phyloP scores from a whole-genome alignment of 2,888 invertebrate species.

The Mylabris sibirica region DNA sequence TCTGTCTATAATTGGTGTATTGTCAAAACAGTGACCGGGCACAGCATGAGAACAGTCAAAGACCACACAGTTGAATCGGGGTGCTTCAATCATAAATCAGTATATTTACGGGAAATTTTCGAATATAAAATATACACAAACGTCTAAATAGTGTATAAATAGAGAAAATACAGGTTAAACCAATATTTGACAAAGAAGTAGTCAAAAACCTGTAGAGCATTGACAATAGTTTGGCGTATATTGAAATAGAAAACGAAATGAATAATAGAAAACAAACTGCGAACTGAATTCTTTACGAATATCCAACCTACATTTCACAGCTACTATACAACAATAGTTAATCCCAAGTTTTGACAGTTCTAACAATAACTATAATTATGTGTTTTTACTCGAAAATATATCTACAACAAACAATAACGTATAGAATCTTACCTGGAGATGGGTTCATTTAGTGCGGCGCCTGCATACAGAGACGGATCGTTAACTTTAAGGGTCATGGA shows the following conservation, averaged over 20 bases:
- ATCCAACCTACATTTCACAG: constrained; percentile 49
- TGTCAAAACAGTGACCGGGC: constrained; percentile 59
- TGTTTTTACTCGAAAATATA: constrained; percentile 54
- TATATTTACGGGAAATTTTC: background rate
- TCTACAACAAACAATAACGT: constrained; percentile 56
- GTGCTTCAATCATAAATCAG: constrained; percentile 15
- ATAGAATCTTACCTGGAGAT: constrained; percentile 47
- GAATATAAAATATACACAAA: background rate
- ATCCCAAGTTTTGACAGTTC: constrained; percentile 60
- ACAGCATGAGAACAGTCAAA: constrained; percentile 43
- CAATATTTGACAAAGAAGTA: constrained; percentile 51
- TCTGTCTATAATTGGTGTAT: constrained; percentile 59
- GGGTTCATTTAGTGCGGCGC: constrained; percentile 41
- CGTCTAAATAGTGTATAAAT: constrained; percentile 42
- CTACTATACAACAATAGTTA: constrained; percentile 52
- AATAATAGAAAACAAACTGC: constrained; percentile 31
- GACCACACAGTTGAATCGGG: constrained; percentile 25
- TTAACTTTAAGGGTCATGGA: too few relatives aligned
- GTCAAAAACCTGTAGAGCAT: constrained; percentile 50
- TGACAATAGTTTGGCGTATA: constrained; percentile 38
- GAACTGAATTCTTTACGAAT: constrained; percentile 42
- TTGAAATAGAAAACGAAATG: constrained; percentile 22
- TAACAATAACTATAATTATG: constrained; percentile 60
- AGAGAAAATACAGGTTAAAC: constrained; percentile 48
- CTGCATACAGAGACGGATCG: too few relatives aligned